Evolutionary conservation across 2,113 vertebrate species (phyloP).

Genomic region (Cyanoliseus patagonus): DNA sequence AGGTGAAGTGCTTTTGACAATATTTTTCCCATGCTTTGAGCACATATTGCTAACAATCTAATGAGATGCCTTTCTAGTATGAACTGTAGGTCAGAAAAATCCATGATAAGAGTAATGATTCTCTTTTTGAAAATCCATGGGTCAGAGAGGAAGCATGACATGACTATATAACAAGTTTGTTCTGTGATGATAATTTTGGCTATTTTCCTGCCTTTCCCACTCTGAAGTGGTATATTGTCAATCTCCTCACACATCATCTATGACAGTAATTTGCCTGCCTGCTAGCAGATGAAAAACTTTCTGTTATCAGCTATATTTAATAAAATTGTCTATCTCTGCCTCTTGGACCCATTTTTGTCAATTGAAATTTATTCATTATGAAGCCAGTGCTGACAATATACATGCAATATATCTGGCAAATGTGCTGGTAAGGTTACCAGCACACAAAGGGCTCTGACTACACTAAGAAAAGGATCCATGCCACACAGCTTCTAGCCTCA

Average conservation of each 20-base stretch:
- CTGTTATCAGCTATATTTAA: neutral
- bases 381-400: neutral
- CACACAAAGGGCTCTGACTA: neutral
- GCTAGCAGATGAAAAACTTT: constrained; percentile 3
- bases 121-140: constrained; percentile 2
- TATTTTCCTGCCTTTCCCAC: neutral
- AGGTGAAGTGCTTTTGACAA: neutral
- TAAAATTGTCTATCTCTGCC: neutral
- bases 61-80: constrained; percentile 15
- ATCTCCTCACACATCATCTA: neutral
- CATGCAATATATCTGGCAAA: neutral
- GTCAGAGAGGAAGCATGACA: neutral
- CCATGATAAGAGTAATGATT: constrained; percentile 40
- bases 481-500: neutral
- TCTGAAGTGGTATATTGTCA: neutral
- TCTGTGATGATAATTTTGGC: neutral
- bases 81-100: constrained; percentile 25
- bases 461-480: neutral
- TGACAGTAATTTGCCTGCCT: neutral
- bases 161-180: neutral
- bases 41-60: neutral
- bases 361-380: neutral
- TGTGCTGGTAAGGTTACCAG: neutral
- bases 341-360: neutral
- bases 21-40: neutral